Percentiles rank a stretch among this genome's conserved stretches.
Conservation (phyloP, 1,140 invertebrate genomes). For the Drosophila gunungcola region DNA sequence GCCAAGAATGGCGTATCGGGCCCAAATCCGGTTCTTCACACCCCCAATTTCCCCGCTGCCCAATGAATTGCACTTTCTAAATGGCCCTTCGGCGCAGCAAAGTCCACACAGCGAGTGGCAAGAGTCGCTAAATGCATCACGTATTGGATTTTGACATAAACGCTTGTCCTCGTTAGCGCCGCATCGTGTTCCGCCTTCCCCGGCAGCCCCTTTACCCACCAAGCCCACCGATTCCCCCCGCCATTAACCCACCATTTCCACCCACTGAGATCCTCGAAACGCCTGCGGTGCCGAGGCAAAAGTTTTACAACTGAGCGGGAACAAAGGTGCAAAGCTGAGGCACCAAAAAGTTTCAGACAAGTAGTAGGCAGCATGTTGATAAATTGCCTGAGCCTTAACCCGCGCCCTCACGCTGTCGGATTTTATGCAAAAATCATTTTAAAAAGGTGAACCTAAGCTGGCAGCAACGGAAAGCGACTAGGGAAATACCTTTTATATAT, state of each 20-base stretch:
- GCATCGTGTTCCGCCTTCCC: slow-evolving; percentile 64
- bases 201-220: neutral
- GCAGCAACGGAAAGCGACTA: neutral
- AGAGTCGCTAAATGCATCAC: slow-evolving; percentile 74
- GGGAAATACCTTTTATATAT: neutral
- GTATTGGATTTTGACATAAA: slow-evolving; percentile 83
- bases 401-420: slow-evolving; percentile 51
- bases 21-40: slow-evolving; percentile 59
- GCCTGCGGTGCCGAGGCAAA: slow-evolving; percentile 67
- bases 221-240: neutral
- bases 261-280: slow-evolving; percentile 34
- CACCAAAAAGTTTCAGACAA: slow-evolving; percentile 67
- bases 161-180: slow-evolving; percentile 83
- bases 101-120: slow-evolving; percentile 28
- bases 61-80: slow-evolving; percentile 69
- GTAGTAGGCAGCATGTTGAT: slow-evolving; percentile 76
- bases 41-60: slow-evolving; percentile 2
- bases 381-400: slow-evolving; percentile 70
- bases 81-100: slow-evolving; percentile 47
- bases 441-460: slow-evolving; percentile 12
- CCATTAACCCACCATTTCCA: neutral
- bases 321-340: slow-evolving; percentile 35
- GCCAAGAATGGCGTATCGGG: slow-evolving; percentile 74
- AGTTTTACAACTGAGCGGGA: slow-evolving; percentile 56
- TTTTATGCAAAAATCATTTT: slow-evolving; percentile 75